Conservation (phyloP, 2,888 invertebrate genomes). For the Antheraea yamamai region DNA sequence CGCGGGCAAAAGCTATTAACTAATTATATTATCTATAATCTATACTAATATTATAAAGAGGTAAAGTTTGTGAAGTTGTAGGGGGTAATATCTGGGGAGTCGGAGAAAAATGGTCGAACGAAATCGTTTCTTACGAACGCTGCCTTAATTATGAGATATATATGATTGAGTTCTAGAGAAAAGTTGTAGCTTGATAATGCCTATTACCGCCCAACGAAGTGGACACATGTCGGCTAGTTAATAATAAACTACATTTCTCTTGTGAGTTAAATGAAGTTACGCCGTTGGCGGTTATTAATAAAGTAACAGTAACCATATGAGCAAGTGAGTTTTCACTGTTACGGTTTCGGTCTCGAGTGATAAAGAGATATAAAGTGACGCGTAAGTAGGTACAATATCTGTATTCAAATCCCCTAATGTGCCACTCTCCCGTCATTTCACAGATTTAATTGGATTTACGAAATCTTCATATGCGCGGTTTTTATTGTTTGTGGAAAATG, state of each 20-base stretch:
- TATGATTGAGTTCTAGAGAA: too few species aligned
- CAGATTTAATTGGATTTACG: constrained; percentile 54
- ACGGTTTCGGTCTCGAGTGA: constrained; percentile 49
- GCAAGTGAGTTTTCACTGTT: constrained; percentile 34
- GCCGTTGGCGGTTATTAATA: background rate
- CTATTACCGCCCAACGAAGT: too few species aligned
- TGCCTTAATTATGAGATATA: too few species aligned
- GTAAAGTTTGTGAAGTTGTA: too few species aligned
- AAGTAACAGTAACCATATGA: background rate
- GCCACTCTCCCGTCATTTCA: constrained; percentile 55
- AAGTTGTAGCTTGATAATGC: too few species aligned
- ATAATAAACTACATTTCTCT: background rate
- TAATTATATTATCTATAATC: too few species aligned
- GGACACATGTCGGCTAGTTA: too few species aligned
- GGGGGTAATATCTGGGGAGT: too few species aligned
- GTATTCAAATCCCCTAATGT: constrained; percentile 70
- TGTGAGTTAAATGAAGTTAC: background rate
- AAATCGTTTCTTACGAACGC: too few species aligned
- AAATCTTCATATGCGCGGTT: constrained; percentile 40
- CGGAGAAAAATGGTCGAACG: too few species aligned
- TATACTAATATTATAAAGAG: too few species aligned
- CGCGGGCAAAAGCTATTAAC: too few species aligned
- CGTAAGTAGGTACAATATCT: constrained; percentile 45
- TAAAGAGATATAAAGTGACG: constrained; percentile 31
- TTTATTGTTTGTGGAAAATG: constrained; percentile 1